Evolutionary conservation across 2,888 invertebrate genomes (phyloP).

Genomic region (Gerris lacustris): DNA sequence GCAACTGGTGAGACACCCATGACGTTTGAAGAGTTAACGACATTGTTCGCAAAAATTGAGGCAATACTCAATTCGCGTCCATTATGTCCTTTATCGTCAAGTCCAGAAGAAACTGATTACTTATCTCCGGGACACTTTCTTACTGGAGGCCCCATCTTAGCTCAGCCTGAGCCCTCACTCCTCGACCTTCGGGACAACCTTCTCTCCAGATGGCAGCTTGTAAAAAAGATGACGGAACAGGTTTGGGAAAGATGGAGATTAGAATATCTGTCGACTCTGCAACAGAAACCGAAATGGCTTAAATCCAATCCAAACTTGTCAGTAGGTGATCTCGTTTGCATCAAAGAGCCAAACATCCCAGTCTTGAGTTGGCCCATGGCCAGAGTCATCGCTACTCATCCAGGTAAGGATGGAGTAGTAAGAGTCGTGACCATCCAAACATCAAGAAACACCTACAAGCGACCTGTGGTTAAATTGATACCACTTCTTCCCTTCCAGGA

Average conservation of each 20-base stretch:
- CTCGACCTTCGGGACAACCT: constrained; percentile 19
- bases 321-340: constrained; percentile 28
- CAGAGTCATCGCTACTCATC: constrained; percentile 26
- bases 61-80: constrained; percentile 32
- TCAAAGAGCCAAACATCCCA: constrained; percentile 28
- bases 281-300: constrained; percentile 30
- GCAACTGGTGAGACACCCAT: constrained; percentile 22
- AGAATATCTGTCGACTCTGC: constrained; percentile 30
- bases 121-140: constrained; percentile 34
- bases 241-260: constrained; percentile 30
- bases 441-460: constrained; percentile 18
- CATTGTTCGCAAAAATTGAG: constrained; percentile 30
- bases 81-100: constrained; percentile 27
- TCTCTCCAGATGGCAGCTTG: constrained; percentile 30
- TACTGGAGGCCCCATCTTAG: constrained; percentile 26
- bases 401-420: constrained; percentile 30
- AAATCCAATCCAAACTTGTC: constrained; percentile 18
- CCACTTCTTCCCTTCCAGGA: not conserved
- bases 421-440: constrained; percentile 28
- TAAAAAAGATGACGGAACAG: constrained; percentile 29
- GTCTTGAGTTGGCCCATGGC: constrained; percentile 30
- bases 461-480: constrained; percentile 19
- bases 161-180: constrained; percentile 28
- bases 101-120: constrained; percentile 25
- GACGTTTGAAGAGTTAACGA: constrained; percentile 31